These are phyloP conservation scores for Andrena haemorrhoa DNA, from an alignment of 2,888 invertebrate species.

Conservation along the genomic window DNA sequence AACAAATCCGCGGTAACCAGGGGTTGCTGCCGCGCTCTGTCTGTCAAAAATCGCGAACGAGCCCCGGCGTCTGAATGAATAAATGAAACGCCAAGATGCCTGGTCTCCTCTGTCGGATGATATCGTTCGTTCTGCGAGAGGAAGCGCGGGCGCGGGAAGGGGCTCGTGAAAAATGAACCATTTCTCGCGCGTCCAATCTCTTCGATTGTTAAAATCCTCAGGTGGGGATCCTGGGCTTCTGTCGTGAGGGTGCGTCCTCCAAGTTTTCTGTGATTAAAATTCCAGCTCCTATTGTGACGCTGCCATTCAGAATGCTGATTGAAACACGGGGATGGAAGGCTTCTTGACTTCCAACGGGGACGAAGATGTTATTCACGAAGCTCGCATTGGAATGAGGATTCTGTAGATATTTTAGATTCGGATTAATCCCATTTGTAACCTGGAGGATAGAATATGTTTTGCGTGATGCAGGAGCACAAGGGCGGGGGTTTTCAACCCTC, in stretches of 20 bases:
- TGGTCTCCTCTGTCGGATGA: neutral
- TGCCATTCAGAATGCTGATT: too few relatives aligned
- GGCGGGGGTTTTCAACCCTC: too few relatives aligned
- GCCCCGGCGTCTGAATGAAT: constrained; percentile 61
- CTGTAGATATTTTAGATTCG: too few relatives aligned
- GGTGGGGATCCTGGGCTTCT: neutral
- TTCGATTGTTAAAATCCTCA: constrained; percentile 1
- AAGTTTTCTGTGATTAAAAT: too few relatives aligned
- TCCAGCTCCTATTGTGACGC: too few relatives aligned
- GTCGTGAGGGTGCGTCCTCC: neutral
- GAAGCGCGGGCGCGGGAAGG: neutral
- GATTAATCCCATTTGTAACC: too few relatives aligned
- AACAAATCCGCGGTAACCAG: constrained; percentile 50
- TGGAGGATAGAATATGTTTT: too few relatives aligned
- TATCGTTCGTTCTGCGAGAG: neutral
- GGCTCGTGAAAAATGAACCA: neutral
- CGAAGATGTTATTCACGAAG: too few relatives aligned
- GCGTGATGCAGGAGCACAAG: too few relatives aligned
- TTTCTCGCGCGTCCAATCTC: neutral
- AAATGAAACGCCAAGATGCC: constrained; percentile 37
- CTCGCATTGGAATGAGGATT: too few relatives aligned
- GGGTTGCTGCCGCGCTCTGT: constrained; percentile 47
- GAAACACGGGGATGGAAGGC: too few relatives aligned
- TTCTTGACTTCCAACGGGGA: too few relatives aligned
- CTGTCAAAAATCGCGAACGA: constrained; percentile 68